Evolutionary conservation across 2,888 invertebrate genomes (phyloP), one percentile per base, ranked within the genome.

Genomic region (Machimus rusticus): DNA sequence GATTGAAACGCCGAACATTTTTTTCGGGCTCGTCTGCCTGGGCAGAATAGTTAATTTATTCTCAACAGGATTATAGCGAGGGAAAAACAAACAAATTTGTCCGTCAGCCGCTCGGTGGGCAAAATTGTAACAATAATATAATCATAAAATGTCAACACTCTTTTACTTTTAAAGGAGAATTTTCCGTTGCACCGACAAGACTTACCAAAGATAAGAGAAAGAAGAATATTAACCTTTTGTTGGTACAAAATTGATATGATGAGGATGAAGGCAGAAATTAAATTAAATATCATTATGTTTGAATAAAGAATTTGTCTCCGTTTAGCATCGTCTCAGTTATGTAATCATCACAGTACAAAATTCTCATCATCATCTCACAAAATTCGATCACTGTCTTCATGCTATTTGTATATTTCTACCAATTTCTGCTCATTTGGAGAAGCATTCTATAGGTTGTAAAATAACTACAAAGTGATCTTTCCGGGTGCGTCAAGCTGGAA

Each of bases 231-330:
- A 76, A 76, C 51, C 37, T 76, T 43, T 76, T 51, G 51, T 51
- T 86, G 76, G 14, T 76, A n/a, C 43, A 86, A 55, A 86, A 86
- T 76, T 28, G 2, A 9, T 46, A 74, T 28, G 23, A 74, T 39
- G 74, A 28, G 6, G 74, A 74, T 19, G 74, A 74, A 74, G 31
- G 74, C 28, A 39, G 43, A 28, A 23, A 74, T 43, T 43, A 12
- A 39, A 46, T 85, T 39, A 39, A 74, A 43, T 85, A 86, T 76
- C 86, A 86, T 34, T 74, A 76, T 51, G 86, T 86, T 74, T 86
- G 76, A 76, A 86, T 86, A 46, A 86, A 86, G 16, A n/a, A 86
- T 43, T 39, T 74, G n/a, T 86, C 86, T n/a, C n/a, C 74, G 76
- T 19, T 51, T 86, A 14, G 23, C 37, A 51, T 76, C 51, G 28